phyloP scores from a whole-genome alignment of 2,888 invertebrate genomes.

The Eupelmus urozonus region DNA sequence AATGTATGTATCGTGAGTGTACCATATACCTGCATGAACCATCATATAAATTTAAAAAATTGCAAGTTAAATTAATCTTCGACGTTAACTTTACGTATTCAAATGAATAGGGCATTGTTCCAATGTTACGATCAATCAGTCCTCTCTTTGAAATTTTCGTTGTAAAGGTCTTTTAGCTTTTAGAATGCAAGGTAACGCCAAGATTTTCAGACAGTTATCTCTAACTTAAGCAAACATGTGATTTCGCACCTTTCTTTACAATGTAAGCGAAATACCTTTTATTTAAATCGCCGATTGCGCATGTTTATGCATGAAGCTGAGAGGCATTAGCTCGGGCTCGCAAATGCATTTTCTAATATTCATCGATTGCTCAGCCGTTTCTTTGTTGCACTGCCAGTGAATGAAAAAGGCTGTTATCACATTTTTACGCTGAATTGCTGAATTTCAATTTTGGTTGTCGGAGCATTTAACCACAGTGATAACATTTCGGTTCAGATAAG shows the following conservation, averaged over 20 bases:
- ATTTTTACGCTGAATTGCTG: too few species aligned
- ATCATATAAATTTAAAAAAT: too few species aligned
- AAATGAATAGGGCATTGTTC: conserved; percentile 31
- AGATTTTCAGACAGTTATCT: conserved; percentile 17
- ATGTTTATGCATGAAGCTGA: conserved; percentile 38
- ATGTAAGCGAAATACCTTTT: conserved; percentile 19
- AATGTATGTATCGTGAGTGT: too few species aligned
- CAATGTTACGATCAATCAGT: conserved; percentile 9
- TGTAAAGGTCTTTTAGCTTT: neutral
- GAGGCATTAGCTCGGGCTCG: neutral
- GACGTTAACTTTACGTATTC: neutral
- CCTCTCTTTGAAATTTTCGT: neutral
- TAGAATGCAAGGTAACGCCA: neutral
- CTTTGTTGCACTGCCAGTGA: neutral
- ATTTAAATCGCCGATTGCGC: conserved; percentile 23
- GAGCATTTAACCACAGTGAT: neutral
- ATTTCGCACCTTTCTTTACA: conserved; percentile 21
- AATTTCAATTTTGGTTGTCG: too few species aligned
- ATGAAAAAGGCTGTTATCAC: too few species aligned
- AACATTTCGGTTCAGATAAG: neutral
- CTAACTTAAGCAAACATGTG: conserved; percentile 7
- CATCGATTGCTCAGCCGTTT: conserved; percentile 7
- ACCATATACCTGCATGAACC: too few species aligned
- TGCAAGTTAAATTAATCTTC: too few species aligned
- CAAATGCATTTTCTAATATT: conserved; percentile 24